Base-by-base conservation (phyloP, 2,888 invertebrate species). In the Leptarthrus brevirostris region DNA sequence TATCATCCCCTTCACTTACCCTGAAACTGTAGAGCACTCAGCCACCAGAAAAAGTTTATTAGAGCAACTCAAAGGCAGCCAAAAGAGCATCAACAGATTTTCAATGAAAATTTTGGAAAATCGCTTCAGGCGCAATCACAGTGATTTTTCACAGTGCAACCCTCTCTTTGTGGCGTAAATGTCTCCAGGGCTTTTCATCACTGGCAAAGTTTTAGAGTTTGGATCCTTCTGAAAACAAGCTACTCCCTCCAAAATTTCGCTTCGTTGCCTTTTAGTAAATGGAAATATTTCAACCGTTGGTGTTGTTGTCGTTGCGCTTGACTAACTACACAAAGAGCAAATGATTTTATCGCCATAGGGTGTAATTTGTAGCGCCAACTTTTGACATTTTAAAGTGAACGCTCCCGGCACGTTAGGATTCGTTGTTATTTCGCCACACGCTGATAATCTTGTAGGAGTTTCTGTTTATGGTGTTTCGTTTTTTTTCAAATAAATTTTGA, bases 331-430 rank as follows among this genome's bases (percentile, higher is more conserved):
- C 72, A 72, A 72, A 72, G 72, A 47, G 30, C 56, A 72, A 72
- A 58, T 61, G 72, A 72, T 61, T 26, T 58, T 44, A 72, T 81
- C 84, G 81, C 79, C 76, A 79, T 81, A 83, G 82, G 82, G 81
- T 81, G 80, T 81, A 81, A 82, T 82, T 82, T 82, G 80, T 81
- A 81, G 80, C 80, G 78, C 79, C 79, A 80, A 82, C 77, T 79
- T 79, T 79, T 78, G 77, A 77, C 74, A 74, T 76, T 77, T 77
- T 77, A 74, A 76, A 76, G 73, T 75, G 74, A 75, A 53, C 49
- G 74, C 75, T 61, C n/a, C 8, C 8, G 73, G 76, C 70, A 8
- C 3, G 40, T 47, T 10, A 30, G 30, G 24, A n/a, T 24, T 26
- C 22, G 0, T 22, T 10, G 26, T 47, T 56, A 34, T 66, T 71